Evolutionary conservation across 2,797 vertebrate species (phyloP).

Genomic region (Clamator glandarius): DNA sequence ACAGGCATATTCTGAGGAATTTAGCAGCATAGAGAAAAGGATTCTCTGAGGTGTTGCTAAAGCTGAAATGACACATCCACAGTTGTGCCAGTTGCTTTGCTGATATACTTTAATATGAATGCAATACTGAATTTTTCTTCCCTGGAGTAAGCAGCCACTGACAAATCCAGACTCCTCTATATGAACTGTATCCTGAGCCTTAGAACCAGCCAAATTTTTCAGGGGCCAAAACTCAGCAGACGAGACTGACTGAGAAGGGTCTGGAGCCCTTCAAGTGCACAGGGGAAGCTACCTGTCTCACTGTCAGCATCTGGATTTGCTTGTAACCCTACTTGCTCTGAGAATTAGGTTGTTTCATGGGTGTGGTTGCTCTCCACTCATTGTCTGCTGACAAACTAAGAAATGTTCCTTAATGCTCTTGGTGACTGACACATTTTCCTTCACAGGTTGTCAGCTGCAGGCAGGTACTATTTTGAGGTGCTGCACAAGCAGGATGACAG

Average conservation of each 20-base stretch:
- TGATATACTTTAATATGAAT: neutral
- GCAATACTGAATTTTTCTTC: neutral
- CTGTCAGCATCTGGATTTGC: neutral
- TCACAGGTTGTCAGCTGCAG: slow-evolving; percentile 81
- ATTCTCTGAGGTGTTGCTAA: neutral
- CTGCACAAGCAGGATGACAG: slow-evolving; percentile 89
- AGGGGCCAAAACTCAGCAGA: neutral
- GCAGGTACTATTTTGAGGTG: slow-evolving; percentile 93
- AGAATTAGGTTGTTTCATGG: neutral
- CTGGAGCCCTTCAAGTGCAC: neutral
- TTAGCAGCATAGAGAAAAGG: neutral
- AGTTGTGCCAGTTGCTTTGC: neutral
- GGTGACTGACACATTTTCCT: neutral
- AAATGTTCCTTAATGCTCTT: neutral
- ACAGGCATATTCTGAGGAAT: neutral
- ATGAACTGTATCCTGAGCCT: neutral
- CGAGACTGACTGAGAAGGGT: neutral
- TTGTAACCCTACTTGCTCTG: neutral
- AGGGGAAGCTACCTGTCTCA: neutral
- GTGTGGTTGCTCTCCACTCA: neutral
- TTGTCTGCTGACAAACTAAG: slow-evolving; percentile 7
- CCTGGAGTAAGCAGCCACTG: neutral
- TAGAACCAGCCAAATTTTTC: neutral
- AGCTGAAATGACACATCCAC: neutral
- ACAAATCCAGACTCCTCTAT: neutral